A percentile compares a stretch with the other conserved stretches of the same genome.
phyloP scores from a whole-genome alignment of 2,888 invertebrate genomes.

The Troglohyphantes excavatus region DNA sequence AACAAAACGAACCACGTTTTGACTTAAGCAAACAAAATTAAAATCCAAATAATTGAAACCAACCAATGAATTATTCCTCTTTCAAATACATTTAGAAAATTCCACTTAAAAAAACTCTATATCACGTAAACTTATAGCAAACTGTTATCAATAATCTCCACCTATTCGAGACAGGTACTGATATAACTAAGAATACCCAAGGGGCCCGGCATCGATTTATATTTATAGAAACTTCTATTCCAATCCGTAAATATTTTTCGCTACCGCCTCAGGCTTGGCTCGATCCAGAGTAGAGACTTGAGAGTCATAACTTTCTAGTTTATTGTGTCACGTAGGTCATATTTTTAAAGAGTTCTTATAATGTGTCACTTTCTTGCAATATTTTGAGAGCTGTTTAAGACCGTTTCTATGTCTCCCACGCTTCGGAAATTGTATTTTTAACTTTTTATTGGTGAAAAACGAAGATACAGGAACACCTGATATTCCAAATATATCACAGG shows the following conservation, averaged over 20 bases:
- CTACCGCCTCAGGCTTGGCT: too few relatives aligned
- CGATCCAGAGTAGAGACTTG: neutral
- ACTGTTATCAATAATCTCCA: neutral
- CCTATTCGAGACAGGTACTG: neutral
- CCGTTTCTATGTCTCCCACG: neutral
- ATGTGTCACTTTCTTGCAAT: neutral
- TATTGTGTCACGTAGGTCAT: slow-evolving; percentile 50
- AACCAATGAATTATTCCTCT: neutral
- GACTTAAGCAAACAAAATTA: too few relatives aligned
- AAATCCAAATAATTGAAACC: neutral
- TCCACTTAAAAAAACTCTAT: too few relatives aligned
- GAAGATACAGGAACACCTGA: too few relatives aligned
- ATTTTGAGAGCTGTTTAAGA: slow-evolving; percentile 23
- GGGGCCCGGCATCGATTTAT: neutral
- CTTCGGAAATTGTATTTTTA: neutral
- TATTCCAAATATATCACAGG: too few relatives aligned
- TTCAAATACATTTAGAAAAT: too few relatives aligned
- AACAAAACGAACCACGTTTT: too few relatives aligned
- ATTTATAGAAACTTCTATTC: slow-evolving; percentile 1
- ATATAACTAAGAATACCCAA: neutral
- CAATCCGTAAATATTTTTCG: neutral
- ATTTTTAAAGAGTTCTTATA: slow-evolving; percentile 19
- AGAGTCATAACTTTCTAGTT: slow-evolving; percentile 34
- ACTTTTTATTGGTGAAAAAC: neutral
- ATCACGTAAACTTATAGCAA: too few relatives aligned